phyloP scores from a whole-genome alignment of 2,888 invertebrate species.

The Sipunculus nudus region DNA sequence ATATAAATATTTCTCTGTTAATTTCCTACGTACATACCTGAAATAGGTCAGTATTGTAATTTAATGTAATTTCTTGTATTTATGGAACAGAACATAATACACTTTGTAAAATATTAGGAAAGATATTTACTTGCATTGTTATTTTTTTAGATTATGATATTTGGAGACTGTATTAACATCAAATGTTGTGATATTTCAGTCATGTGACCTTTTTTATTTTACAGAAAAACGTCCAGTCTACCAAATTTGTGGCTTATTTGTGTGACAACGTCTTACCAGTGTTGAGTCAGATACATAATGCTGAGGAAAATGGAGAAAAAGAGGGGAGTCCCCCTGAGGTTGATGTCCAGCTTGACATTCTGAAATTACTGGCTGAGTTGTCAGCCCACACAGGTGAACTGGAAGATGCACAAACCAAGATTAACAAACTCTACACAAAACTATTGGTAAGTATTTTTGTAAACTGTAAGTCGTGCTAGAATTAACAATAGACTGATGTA shows the following conservation, averaged over 20 bases:
- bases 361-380: constrained; percentile 89
- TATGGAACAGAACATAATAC: no score
- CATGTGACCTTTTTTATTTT: constrained; percentile 59
- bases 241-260: constrained; percentile 83
- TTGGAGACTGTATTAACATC: no score
- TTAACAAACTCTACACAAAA: constrained; percentile 80
- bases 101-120: no score
- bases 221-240: constrained; percentile 86
- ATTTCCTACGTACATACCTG: no score
- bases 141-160: no score
- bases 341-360: constrained; percentile 76
- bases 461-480: not conserved
- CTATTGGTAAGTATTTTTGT: constrained; percentile 73
- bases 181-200: no score
- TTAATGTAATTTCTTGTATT: no score
- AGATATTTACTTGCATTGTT: no score
- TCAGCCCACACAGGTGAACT: constrained; percentile 80
- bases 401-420: constrained; percentile 78
- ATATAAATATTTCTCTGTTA: no score
- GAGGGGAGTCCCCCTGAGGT: constrained; percentile 29
- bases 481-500: no score
- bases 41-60: no score
- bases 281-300: constrained; percentile 53
- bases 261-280: constrained; percentile 84
- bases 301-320: constrained; percentile 58